Evolutionary conservation across 2,797 vertebrate species (phyloP).

Genomic region (Chrosomus eos): DNA sequence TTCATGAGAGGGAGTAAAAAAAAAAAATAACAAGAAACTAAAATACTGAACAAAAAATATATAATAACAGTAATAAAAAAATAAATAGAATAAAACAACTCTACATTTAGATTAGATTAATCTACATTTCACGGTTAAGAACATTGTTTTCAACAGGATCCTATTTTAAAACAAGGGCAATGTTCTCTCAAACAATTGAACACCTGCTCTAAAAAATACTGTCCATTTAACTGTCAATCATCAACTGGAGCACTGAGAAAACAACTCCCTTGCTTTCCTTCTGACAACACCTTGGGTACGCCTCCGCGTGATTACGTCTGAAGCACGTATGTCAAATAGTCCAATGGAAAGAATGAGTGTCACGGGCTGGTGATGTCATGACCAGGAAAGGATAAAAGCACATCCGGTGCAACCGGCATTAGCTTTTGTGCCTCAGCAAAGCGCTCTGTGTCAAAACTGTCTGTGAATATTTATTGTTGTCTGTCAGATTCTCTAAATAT

Average conservation of each 20-base stretch:
- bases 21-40: background rate
- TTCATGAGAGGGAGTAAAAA: background rate
- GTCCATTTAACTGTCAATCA: conserved; percentile 30
- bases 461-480: no score
- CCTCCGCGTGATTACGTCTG: no score
- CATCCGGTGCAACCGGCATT: no score
- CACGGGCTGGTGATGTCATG: no score
- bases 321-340: no score
- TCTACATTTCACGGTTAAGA: background rate
- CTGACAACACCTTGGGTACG: background rate
- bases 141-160: background rate
- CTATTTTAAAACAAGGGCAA: conserved; percentile 5
- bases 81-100: background rate
- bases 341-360: no score
- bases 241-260: conserved; percentile 26
- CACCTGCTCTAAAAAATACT: conserved; percentile 17
- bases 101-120: background rate
- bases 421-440: no score
- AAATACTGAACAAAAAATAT: background rate
- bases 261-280: conserved; percentile 1
- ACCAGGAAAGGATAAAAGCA: no score
- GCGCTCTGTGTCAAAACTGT: no score
- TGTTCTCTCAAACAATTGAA: conserved; percentile 4
- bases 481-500: no score
- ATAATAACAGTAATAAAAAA: background rate